Evolutionary conservation across 2,888 invertebrate genomes (phyloP).

Genomic region (Eurytoma adleriae): DNA sequence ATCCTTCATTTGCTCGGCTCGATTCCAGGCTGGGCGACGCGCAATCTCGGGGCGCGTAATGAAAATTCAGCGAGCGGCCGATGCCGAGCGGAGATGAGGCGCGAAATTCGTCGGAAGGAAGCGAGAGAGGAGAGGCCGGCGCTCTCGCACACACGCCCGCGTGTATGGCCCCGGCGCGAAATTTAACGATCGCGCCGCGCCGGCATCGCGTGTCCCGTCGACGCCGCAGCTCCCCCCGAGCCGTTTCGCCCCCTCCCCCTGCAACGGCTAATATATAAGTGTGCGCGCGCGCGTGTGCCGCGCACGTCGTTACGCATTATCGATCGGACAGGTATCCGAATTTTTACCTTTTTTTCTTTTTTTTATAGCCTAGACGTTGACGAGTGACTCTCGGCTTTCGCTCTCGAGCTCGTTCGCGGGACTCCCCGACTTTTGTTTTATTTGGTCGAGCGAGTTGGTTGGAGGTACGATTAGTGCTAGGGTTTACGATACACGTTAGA

Average conservation of each 20-base stretch:
- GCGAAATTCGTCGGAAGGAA: constrained; percentile 34
- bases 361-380: too few species aligned
- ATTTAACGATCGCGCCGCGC: not conserved
- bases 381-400: not conserved
- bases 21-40: not conserved
- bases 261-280: too few species aligned
- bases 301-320: too few species aligned
- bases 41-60: constrained; percentile 39
- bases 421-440: not conserved
- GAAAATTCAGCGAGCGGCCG: constrained; percentile 35
- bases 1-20: too few species aligned
- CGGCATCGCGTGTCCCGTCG: too few species aligned
- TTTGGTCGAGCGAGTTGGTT: constrained; percentile 1
- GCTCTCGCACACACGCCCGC: constrained; percentile 33
- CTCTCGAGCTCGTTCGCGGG: not conserved
- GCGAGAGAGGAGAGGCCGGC: constrained; percentile 5
- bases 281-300: not conserved
- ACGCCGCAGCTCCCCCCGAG: too few species aligned
- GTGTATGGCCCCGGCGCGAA: constrained; percentile 8
- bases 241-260: not conserved
- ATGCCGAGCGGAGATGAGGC: constrained; percentile 38
- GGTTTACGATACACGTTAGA: constrained; percentile 8
- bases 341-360: too few species aligned
- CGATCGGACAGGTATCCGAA: too few species aligned
- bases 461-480: not conserved